A percentile compares a stretch with the other conserved stretches of the same genome.
phyloP scores from a whole-genome alignment of 2,113 vertebrate species.

The Hypocryptadius cinnamomeus region DNA sequence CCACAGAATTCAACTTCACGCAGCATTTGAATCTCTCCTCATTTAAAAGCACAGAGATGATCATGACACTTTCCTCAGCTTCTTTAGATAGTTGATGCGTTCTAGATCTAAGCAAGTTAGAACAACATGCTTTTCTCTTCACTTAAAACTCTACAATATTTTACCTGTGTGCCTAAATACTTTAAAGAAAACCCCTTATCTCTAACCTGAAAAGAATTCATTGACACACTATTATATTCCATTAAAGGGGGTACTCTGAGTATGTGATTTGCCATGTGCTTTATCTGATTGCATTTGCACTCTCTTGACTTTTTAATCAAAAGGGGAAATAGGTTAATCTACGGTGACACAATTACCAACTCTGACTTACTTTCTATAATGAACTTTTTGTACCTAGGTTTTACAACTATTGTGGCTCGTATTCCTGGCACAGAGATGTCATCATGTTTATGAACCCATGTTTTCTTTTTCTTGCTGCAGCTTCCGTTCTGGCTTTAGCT shows the following conservation, averaged over 20 bases:
- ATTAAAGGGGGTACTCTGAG: neutral
- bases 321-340: neutral
- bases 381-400: neutral
- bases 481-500: slow-evolving; percentile 17
- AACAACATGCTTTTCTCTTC: neutral
- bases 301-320: neutral
- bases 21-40: neutral
- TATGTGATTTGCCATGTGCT: neutral
- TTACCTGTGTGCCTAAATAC: neutral
- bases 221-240: neutral
- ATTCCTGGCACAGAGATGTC: neutral
- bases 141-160: neutral
- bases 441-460: neutral
- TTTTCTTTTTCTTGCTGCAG: neutral
- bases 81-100: neutral
- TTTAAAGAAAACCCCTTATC: neutral
- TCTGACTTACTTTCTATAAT: neutral
- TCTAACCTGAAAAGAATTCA: neutral
- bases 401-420: slow-evolving; percentile 1
- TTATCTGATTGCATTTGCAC: neutral
- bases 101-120: neutral
- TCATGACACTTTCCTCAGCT: neutral
- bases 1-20: neutral
- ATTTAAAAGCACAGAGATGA: neutral
- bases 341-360: neutral